phyloP scores from a whole-genome alignment of 2,888 invertebrate species.

The Hirtodrosophila histrioides region DNA sequence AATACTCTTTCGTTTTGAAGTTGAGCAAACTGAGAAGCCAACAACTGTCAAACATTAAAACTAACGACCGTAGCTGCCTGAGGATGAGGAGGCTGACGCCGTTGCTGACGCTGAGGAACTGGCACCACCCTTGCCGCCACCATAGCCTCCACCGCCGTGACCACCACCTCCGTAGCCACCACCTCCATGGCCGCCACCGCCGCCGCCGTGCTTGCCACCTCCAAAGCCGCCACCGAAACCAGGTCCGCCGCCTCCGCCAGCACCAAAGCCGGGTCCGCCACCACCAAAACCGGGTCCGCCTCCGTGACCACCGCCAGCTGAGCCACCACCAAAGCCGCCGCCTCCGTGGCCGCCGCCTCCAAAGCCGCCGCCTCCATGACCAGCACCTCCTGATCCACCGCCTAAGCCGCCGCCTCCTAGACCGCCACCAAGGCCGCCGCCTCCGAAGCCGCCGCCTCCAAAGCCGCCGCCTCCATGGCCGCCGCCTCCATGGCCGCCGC shows the following conservation, averaged over 20 bases:
- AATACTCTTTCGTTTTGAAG: constrained; percentile 41
- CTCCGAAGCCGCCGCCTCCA: constrained; percentile 23
- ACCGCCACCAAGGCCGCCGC: constrained; percentile 24
- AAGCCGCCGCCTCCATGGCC: constrained; percentile 6
- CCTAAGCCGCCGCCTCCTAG: constrained; percentile 28
- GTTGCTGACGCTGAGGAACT: constrained; percentile 47
- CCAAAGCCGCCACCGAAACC: constrained; percentile 16
- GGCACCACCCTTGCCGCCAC: constrained; percentile 44
- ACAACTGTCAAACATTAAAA: neutral
- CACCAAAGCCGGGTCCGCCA: neutral
- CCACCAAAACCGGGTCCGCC: constrained; percentile 17
- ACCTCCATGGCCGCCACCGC: constrained; percentile 6
- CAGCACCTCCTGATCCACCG: constrained; percentile 17
- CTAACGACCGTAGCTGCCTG: constrained; percentile 41
- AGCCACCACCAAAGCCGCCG: constrained; percentile 24
- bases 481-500: constrained; percentile 6
- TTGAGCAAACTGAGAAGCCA: constrained; percentile 5
- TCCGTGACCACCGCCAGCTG: constrained; percentile 17
- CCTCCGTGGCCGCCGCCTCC: constrained; percentile 22
- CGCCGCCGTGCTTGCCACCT: constrained; percentile 11
- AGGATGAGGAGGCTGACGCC: constrained; percentile 30
- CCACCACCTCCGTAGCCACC: constrained; percentile 4
- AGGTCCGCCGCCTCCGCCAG: constrained; percentile 11
- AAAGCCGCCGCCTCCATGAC: constrained; percentile 15
- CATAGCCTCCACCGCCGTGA: constrained; percentile 14